Conservation (phyloP, 2,888 invertebrate species). For the Dynastes hyllus region DNA sequence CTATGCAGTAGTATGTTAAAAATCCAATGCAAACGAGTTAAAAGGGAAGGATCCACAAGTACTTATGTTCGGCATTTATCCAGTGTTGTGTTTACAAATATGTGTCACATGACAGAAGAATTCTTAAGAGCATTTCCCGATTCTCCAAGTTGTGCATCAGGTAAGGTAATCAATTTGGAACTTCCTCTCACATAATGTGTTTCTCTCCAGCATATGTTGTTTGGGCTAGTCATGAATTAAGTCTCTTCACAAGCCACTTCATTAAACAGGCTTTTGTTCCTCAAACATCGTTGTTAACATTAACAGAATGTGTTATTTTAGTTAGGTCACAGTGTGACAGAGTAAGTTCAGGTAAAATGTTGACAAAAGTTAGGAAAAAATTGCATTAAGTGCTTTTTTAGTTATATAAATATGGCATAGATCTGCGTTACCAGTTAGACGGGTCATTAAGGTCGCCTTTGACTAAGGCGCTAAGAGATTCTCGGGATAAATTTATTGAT, state of each 20-base stretch:
- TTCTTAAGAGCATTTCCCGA: conserved; percentile 88
- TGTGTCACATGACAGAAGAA: conserved; percentile 77
- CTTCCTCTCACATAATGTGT: conserved; percentile 8
- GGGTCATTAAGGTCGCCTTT: conserved; percentile 86
- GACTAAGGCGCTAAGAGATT: conserved; percentile 83
- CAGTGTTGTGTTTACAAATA: conserved; percentile 88
- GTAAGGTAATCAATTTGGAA: conserved; percentile 67
- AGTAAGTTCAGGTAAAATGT: conserved; percentile 65
- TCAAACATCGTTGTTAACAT: conserved; percentile 87
- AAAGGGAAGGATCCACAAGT: conserved; percentile 85
- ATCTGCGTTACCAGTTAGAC: conserved; percentile 93
- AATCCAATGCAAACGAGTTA: conserved; percentile 86
- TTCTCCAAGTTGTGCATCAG: conserved; percentile 82
- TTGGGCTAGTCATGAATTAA: conserved; percentile 91
- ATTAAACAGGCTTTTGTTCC: conserved; percentile 93
- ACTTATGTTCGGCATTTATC: conserved; percentile 87
- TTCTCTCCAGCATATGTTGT: conserved; percentile 82
- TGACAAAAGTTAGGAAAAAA: background rate
- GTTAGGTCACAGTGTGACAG: conserved; percentile 84
- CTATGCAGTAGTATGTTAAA: conserved; percentile 88
- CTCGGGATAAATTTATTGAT: conserved; percentile 87
- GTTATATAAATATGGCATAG: conserved; percentile 83
- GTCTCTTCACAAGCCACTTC: conserved; percentile 85
- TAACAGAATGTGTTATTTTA: conserved; percentile 90
- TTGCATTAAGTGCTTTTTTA: conserved; percentile 62